Percentiles rank a stretch among this genome's conserved stretches.
Conservation (phyloP, 2,797 vertebrate genomes). For the Sorex maritimensis region DNA sequence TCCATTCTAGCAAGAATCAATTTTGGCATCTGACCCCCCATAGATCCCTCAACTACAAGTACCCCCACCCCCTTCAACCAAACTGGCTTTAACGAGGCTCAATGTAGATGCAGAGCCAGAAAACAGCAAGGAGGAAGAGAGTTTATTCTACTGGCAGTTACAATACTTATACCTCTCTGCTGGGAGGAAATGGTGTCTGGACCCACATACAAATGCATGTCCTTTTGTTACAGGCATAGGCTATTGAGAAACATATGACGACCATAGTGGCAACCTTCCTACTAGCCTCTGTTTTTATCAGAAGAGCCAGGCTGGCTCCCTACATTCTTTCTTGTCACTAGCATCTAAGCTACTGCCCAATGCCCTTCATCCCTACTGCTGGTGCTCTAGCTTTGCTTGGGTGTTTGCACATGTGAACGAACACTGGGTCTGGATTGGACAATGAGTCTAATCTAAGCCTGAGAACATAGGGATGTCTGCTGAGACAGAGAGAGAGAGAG, state of each 20-base stretch:
- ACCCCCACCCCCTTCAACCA: background rate
- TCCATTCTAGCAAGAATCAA: background rate
- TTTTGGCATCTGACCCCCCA: background rate
- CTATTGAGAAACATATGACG: too few relatives aligned
- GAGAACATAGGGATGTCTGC: background rate
- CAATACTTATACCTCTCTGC: too few relatives aligned
- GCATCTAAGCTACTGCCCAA: background rate
- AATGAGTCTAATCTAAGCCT: background rate
- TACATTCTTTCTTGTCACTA: background rate
- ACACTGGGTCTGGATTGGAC: slow-evolving; percentile 1
- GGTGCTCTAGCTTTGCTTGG: background rate
- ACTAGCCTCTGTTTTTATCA: too few relatives aligned
- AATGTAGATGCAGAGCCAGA: too few relatives aligned
- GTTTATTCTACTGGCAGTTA: too few relatives aligned
- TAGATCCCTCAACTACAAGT: background rate
- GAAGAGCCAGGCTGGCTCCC: too few relatives aligned
- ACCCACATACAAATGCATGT: too few relatives aligned
- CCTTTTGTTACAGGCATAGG: too few relatives aligned
- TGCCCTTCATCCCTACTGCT: background rate
- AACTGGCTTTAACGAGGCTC: background rate
- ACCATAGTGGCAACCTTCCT: too few relatives aligned
- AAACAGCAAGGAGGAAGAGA: too few relatives aligned
- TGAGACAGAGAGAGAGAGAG: too few relatives aligned
- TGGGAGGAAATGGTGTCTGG: too few relatives aligned
- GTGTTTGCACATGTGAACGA: background rate